Conservation (phyloP, 2,888 invertebrate species). For the Idaea biselata region DNA sequence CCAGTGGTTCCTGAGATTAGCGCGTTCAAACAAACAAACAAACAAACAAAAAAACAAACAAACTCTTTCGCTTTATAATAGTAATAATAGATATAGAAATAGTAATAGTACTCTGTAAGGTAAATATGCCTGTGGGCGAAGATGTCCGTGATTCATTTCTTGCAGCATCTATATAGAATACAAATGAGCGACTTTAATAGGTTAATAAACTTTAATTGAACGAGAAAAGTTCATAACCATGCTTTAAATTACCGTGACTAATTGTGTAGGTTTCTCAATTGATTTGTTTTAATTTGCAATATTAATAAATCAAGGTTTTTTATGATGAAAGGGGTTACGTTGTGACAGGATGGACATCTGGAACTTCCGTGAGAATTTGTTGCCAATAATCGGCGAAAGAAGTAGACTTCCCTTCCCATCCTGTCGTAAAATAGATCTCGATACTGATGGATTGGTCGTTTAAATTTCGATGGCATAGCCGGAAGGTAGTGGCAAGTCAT, state of each 20-base stretch:
- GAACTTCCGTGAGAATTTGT: conserved; percentile 3
- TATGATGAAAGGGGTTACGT: not conserved
- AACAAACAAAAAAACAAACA: too few species aligned
- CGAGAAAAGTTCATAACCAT: not conserved
- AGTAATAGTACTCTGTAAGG: conserved; percentile 52
- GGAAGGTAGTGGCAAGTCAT: not conserved
- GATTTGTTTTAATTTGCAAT: not conserved
- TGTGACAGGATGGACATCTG: conserved; percentile 2
- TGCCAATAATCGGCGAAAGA: not conserved
- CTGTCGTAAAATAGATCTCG: not conserved
- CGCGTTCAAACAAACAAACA: too few species aligned
- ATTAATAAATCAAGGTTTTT: not conserved
- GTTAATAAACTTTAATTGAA: not conserved
- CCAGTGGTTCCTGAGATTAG: too few species aligned
- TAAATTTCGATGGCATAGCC: not conserved
- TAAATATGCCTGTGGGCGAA: conserved; percentile 67
- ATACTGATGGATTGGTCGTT: not conserved
- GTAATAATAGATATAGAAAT: too few species aligned
- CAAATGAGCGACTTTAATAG: conserved; percentile 3
- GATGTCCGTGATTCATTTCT: conserved; percentile 65
- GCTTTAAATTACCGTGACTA: not conserved
- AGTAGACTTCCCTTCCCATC: not conserved
- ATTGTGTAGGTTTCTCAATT: not conserved
- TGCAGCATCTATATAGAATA: conserved; percentile 38
- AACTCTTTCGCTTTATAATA: too few species aligned